Evolutionary conservation across 2,113 vertebrate species (phyloP), one percentile per base, ranked within the genome.

Genomic region (Laticauda laticaudata): DNA sequence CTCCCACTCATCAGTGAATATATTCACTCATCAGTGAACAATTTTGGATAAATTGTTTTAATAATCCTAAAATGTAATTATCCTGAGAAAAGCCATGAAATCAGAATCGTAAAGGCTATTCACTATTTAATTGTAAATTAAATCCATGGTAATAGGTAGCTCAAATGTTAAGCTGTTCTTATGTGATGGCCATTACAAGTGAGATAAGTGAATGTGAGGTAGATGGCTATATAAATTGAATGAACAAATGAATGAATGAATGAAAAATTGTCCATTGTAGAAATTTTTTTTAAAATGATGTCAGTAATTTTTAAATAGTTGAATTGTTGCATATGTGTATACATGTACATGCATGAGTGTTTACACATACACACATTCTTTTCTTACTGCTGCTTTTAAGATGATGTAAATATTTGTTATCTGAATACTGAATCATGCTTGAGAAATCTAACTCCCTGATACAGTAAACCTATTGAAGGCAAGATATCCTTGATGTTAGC

Each of bases 301-400:
- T 54, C 29, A 81, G 6, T 75, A 26, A 34, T 56, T 51, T 51
- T 51, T 51, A 51, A 51, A 51, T 51, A 9, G 48, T 51, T 51
- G 48, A 51, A 56, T 21, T 29, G 10, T 56, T n/a, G 29, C 61
- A 69, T 69, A 14, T 64, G 11, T 64, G 24, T 64, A 26, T 53
- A 11, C 9, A 2, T 14, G 29, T 69, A 20, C 21, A 59, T 55
- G 57, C 1, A 29, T n/a, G 61, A 3, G 3, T 64, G 61, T 64
- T 64, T 64, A 57, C 26, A 12, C 5, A 59, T 29, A 43, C n/a
- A 29, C 21, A 7, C 0, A 0, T 15, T 0, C 0, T 20, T 12
- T 18, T 11, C 12, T 5, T 85, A n/a, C 0, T 2, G 2, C 1
- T 3, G 1, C 4, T 6, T 61, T 21, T 57, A 18, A 88, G 45